A percentile compares a stretch with the other conserved stretches of the same genome.
Evolutionary conservation across 1,140 invertebrate species (phyloP).

Genomic region (Berghia stephanieae): DNA sequence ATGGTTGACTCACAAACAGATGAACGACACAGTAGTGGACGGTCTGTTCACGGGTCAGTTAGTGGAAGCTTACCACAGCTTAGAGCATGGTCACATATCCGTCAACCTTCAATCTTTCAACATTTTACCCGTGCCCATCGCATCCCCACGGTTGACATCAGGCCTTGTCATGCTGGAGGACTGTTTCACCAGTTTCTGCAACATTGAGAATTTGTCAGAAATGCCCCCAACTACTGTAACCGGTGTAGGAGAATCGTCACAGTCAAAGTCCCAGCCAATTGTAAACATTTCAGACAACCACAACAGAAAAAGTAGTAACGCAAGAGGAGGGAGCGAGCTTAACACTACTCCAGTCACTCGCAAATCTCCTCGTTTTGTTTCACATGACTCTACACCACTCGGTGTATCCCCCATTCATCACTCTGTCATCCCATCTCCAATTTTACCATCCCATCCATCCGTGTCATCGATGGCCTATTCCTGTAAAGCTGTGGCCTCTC

Average conservation of each 20-base stretch:
- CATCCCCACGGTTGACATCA: conserved; percentile 44
- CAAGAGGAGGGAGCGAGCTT: not conserved
- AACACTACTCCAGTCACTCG: not conserved
- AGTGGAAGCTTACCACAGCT: conserved; percentile 58
- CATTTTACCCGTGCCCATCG: conserved; percentile 61
- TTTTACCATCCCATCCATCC: not conserved
- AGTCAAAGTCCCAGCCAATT: not conserved
- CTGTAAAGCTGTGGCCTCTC: not conserved
- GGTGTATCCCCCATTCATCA: conserved; percentile 27
- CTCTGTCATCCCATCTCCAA: not conserved
- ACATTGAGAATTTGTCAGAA: conserved; percentile 56
- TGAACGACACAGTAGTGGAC: conserved; percentile 60
- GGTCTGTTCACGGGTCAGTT: conserved; percentile 62
- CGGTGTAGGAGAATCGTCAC: conserved; percentile 20
- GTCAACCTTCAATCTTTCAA: conserved; percentile 62
- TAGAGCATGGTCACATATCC: conserved; percentile 57
- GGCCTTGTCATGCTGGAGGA: conserved; percentile 58
- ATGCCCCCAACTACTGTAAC: conserved; percentile 44
- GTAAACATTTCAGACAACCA: not conserved
- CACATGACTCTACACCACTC: conserved; percentile 3
- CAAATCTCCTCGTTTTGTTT: not conserved
- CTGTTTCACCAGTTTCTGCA: conserved; percentile 62
- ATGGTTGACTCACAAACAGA: conserved; percentile 62
- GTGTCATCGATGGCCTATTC: not conserved
- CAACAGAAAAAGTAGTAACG: not conserved